Conservation (phyloP, 2,113 vertebrate genomes). For the Melanerpes aurifrons region DNA sequence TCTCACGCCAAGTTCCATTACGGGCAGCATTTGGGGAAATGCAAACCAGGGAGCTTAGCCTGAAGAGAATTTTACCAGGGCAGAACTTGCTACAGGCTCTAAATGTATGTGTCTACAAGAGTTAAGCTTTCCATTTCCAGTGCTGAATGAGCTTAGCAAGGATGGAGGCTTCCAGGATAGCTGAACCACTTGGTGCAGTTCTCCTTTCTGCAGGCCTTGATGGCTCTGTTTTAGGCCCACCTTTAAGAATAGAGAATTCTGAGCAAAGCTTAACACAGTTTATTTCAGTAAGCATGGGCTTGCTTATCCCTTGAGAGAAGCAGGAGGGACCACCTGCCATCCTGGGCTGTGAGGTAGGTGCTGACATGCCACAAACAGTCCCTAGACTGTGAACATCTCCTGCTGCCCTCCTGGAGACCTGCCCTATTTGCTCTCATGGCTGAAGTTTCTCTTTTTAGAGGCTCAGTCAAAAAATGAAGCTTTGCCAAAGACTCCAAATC, state of each 20-base stretch:
- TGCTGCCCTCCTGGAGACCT: accelerated
- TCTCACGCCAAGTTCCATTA: background rate
- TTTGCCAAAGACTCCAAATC: background rate
- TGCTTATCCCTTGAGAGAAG: background rate
- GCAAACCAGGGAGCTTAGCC: background rate
- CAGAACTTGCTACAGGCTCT: background rate
- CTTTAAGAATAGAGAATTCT: background rate
- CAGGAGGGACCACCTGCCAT: background rate
- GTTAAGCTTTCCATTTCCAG: background rate
- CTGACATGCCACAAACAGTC: accelerated
- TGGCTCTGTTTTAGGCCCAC: background rate
- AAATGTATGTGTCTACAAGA: background rate
- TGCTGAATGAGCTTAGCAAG: background rate
- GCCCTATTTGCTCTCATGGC: accelerated
- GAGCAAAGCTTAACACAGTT: background rate
- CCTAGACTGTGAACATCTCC: accelerated
- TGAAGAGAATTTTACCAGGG: background rate
- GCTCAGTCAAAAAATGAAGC: background rate
- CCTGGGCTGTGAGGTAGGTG: background rate
- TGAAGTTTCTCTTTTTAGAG: background rate
- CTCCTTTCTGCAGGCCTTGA: background rate
- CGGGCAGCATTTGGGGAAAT: background rate
- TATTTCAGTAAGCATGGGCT: background rate
- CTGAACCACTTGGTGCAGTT: background rate
- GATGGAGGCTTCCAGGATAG: background rate